Evolutionary conservation across 2,797 vertebrate genomes (phyloP), one percentile per base, ranked within the genome.

Genomic region (Epinephelus malabaricus): DNA sequence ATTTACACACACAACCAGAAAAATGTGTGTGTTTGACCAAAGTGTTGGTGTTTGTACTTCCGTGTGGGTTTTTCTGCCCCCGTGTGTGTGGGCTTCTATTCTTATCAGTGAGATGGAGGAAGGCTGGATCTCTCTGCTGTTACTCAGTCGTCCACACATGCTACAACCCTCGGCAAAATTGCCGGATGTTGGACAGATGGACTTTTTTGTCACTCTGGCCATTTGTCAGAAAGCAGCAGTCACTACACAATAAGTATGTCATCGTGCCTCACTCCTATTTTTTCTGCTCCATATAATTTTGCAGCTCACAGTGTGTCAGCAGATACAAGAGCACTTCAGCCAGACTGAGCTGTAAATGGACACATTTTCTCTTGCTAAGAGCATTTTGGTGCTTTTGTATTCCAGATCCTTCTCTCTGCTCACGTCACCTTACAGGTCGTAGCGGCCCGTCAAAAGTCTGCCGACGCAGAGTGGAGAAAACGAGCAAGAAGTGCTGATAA

Each of bases 81-180:
- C 51, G 9, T n/a, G 4, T 34, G 56, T 15, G 55, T 11, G 4
- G 66, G 10, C 6, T 50, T 77, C 68, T 25, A 49, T 67, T 81
- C 25, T 49, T 9, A 63, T 69, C 56, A 25, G 72, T 25, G 71
- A 69, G 69, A 23, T 13, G 73, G 69, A 55, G 45, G 61, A n/a
- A 10, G 49, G 10, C 51, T 10, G 54, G 34, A 53, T 23, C 12
- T 45, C 40, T 73, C 2, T 10, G 71, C 40, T 5, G 55, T 77
- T 76, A 79, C 34, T 80, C 69, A 76, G 9, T 9, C 30, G 0
- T 64, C 43, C 45, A 58, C 59, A 58, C 56, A 9, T 0, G n/a
- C 40, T 21, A 3, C 45, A 23, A 59, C 49, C 47, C n/a, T 55
- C 30, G 15, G 51, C 23, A 2, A 59, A 46, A 34, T 6, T 13